These are phyloP conservation scores for Litoditis marina DNA, from an alignment of 2,888 invertebrate genomes.

Conservation along the genomic window DNA sequence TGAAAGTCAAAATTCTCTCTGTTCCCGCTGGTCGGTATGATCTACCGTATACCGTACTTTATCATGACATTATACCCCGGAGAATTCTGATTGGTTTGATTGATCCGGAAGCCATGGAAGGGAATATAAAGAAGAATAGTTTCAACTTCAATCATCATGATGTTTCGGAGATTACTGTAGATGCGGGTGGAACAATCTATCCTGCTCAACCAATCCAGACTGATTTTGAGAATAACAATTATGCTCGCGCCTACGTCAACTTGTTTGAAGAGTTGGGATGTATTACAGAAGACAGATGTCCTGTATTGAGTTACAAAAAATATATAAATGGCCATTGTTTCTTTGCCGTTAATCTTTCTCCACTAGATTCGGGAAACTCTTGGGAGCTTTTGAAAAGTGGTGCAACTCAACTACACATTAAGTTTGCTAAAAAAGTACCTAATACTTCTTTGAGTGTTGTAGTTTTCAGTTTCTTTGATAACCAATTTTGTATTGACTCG, in stretches of 20 bases:
- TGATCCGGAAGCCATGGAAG: not conserved
- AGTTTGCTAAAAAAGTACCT: conserved; percentile 10
- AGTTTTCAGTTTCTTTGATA: conserved; percentile 8
- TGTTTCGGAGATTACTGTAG: conserved; percentile 4
- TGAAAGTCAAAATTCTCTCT: not conserved
- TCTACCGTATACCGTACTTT: conserved; percentile 2
- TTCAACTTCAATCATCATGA: conserved; percentile 2
- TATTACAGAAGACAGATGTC: not conserved
- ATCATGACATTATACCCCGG: conserved; percentile 12
- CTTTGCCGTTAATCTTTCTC: conserved; percentile 8
- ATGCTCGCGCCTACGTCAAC: conserved; percentile 5
- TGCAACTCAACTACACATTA: conserved; percentile 4
- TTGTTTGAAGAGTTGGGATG: conserved; percentile 12
- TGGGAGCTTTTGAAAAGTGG: conserved; percentile 15
- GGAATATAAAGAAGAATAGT: not conserved
- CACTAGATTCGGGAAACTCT: conserved; percentile 2
- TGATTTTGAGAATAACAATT: conserved; percentile 7
- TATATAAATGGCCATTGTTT: not conserved
- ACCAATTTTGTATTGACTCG: not conserved
- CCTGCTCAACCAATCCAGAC: conserved; percentile 7
- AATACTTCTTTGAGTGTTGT: not conserved
- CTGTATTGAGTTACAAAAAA: conserved; percentile 1
- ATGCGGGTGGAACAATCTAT: conserved; percentile 9
- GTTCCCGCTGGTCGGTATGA: conserved; percentile 11
- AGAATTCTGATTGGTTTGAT: conserved; percentile 9